Conservation (phyloP, 2,888 invertebrate species). For the Cephus runcator region DNA sequence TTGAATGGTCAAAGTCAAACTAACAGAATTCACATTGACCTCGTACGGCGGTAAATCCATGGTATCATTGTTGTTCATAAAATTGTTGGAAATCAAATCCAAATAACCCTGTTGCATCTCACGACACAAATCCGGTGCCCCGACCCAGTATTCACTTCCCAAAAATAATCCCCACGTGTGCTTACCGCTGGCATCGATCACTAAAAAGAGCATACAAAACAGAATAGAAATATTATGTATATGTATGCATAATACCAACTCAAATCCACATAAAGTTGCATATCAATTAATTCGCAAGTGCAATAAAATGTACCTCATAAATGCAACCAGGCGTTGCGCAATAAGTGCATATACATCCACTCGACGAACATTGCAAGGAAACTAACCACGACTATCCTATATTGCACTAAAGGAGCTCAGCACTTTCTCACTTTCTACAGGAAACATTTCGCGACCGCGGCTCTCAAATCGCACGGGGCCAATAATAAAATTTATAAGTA, state of each 20-base stretch:
- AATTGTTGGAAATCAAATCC: slow-evolving; percentile 16
- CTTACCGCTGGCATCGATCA: slow-evolving; percentile 50
- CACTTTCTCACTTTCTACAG: slow-evolving; percentile 51
- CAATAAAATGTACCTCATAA: background rate
- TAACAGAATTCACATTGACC: slow-evolving; percentile 41
- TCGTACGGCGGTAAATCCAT: slow-evolving; percentile 38
- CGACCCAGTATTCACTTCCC: slow-evolving; percentile 46
- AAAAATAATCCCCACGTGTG: slow-evolving; percentile 44
- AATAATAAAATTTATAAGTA: background rate
- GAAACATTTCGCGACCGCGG: slow-evolving; percentile 34
- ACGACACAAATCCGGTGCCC: slow-evolving; percentile 45
- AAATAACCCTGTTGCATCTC: slow-evolving; percentile 36
- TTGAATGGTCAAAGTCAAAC: slow-evolving; percentile 33
- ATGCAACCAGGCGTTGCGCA: background rate
- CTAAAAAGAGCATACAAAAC: slow-evolving; percentile 29
- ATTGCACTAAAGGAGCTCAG: slow-evolving; percentile 10
- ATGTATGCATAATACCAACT: background rate
- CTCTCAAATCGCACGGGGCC: slow-evolving; percentile 21
- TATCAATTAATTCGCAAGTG: background rate
- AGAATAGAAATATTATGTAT: background rate
- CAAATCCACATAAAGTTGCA: background rate
- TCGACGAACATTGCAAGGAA: background rate
- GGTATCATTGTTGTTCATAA: background rate
- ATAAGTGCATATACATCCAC: background rate
- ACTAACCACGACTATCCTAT: background rate